These are phyloP conservation scores for Ceratosolen solmsi DNA, from an alignment of 1,140 invertebrate species.

Conservation along the genomic window DNA sequence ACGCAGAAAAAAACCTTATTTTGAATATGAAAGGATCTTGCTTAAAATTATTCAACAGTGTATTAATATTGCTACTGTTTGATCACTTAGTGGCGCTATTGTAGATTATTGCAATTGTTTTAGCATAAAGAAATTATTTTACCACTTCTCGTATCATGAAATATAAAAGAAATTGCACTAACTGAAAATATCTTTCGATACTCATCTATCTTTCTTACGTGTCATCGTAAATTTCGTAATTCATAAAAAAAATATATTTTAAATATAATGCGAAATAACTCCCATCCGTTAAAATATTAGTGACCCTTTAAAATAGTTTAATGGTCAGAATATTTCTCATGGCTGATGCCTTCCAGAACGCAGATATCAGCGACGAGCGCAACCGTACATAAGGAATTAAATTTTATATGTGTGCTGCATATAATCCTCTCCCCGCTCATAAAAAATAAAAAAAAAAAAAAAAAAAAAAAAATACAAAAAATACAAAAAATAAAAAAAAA, in stretches of 20 bases:
- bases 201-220: too few relatives aligned
- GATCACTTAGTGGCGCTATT: too few relatives aligned
- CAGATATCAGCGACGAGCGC: background rate
- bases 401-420: background rate
- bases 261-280: background rate
- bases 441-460: conserved; percentile 9
- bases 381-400: background rate
- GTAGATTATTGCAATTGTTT: too few relatives aligned
- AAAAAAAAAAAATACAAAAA: background rate
- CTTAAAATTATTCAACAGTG: too few relatives aligned
- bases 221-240: background rate
- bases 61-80: too few relatives aligned
- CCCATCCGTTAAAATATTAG: too few relatives aligned
- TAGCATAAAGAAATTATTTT: too few relatives aligned
- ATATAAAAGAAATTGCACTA: too few relatives aligned
- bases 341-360: background rate
- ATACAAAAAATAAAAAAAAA: background rate
- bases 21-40: too few relatives aligned
- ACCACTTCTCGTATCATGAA: too few relatives aligned
- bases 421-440: background rate
- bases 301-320: conserved; percentile 1
- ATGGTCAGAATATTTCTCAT: background rate
- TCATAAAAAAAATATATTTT: background rate
- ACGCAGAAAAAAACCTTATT: too few relatives aligned
- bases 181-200: too few relatives aligned